Percentiles rank a stretch among this genome's conserved stretches.
Conservation (phyloP, 2,797 vertebrate species). For the Pangasius sanitwongsei region DNA sequence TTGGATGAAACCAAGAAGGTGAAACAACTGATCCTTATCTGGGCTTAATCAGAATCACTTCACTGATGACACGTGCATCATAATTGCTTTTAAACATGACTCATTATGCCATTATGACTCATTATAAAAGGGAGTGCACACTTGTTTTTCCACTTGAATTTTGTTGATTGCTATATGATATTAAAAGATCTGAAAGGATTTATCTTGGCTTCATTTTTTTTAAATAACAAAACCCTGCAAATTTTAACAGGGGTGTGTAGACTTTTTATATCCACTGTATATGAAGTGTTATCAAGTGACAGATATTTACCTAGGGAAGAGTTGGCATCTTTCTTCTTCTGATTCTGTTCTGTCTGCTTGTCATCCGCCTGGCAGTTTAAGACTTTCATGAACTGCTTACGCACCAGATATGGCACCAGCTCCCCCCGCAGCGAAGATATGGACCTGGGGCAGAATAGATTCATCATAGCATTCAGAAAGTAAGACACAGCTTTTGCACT, state of each 20-base stretch:
- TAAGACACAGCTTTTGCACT: background rate
- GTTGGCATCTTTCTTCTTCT: constrained; percentile 80
- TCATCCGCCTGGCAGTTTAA: constrained; percentile 66
- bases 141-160: background rate
- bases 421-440: constrained; percentile 94
- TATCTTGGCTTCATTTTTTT: background rate
- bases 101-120: background rate
- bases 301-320: constrained; percentile 74
- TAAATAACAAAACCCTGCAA: background rate
- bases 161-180: background rate
- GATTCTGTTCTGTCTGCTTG: constrained; percentile 73
- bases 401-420: constrained; percentile 90
- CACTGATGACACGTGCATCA: background rate
- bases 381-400: constrained; percentile 91
- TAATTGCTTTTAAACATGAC: background rate
- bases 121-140: background rate
- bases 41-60: background rate
- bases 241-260: background rate
- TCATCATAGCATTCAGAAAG: background rate
- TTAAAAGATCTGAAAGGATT: background rate
- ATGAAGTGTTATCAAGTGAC: background rate
- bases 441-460: constrained; percentile 71
- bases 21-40: background rate
- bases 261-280: background rate
- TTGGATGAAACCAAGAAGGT: background rate